These are phyloP conservation scores for Microplitis deprimator DNA, from an alignment of 2,888 invertebrate species.

Conservation along the genomic window DNA sequence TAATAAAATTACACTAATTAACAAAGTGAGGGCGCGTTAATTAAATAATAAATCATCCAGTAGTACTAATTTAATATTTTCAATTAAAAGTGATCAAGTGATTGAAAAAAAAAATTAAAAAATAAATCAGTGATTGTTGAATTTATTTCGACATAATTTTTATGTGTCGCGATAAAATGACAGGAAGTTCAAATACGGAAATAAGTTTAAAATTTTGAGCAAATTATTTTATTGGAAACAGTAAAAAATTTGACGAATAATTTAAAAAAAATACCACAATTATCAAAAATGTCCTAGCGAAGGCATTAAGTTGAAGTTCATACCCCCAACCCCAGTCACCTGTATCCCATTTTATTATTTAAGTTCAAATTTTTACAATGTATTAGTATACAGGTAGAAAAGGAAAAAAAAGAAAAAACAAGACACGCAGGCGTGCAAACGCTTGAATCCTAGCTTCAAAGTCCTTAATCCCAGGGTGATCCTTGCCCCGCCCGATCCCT, in stretches of 20 bases:
- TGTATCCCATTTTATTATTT: slow-evolving; percentile 14
- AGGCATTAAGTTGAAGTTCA: slow-evolving; percentile 60
- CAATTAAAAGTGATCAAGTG: too few relatives aligned
- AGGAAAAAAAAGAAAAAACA: slow-evolving; percentile 11
- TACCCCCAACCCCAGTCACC: slow-evolving; percentile 58
- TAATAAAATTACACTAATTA: too few relatives aligned
- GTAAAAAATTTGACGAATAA: background rate
- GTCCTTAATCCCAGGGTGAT: slow-evolving; percentile 62
- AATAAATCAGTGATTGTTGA: background rate
- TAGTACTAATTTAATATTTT: too few relatives aligned
- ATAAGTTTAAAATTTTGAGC: too few relatives aligned
- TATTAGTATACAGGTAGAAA: background rate
- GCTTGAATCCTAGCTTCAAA: slow-evolving; percentile 55
- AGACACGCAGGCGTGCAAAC: slow-evolving; percentile 26
- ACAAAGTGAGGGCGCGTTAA: too few relatives aligned
- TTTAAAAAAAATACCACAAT: slow-evolving; percentile 35
- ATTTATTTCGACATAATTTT: background rate
- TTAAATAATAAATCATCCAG: too few relatives aligned
- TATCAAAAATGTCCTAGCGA: slow-evolving; percentile 67
- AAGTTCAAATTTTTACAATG: slow-evolving; percentile 20
- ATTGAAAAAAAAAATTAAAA: background rate
- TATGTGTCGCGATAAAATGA: background rate
- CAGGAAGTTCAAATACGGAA: background rate
- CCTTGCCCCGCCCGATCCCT: slow-evolving; percentile 54
- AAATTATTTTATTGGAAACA: background rate